These are phyloP conservation scores for Nebria salina DNA, from an alignment of 2,888 invertebrate species.

Conservation along the genomic window DNA sequence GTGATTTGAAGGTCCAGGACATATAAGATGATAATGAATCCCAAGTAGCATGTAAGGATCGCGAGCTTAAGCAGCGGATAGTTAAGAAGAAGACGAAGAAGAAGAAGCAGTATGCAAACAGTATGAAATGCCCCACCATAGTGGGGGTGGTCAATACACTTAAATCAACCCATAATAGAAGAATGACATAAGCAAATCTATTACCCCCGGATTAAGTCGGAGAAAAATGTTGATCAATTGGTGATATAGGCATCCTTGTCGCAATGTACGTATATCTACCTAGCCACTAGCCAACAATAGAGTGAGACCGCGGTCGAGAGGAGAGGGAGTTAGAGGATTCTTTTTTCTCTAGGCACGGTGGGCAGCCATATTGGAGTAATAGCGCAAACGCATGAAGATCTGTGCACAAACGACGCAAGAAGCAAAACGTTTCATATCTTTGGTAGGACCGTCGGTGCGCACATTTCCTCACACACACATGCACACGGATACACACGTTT, in stretches of 20 bases:
- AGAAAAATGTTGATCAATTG: not conserved
- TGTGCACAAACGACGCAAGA: not conserved
- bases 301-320: not conserved
- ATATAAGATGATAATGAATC: too few relatives aligned
- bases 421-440: constrained; percentile 1
- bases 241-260: not conserved
- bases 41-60: too few relatives aligned
- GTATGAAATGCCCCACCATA: too few relatives aligned
- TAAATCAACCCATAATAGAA: too few relatives aligned
- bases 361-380: not conserved
- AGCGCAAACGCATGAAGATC: not conserved
- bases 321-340: not conserved
- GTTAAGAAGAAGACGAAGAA: too few relatives aligned
- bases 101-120: too few relatives aligned
- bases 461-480: not conserved
- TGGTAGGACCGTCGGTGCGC: not conserved
- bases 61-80: too few relatives aligned
- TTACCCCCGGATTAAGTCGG: too few relatives aligned
- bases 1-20: too few relatives aligned
- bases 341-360: not conserved
- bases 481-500: not conserved
- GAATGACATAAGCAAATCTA: too few relatives aligned
- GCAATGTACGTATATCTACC: not conserved
- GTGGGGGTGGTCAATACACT: too few relatives aligned
- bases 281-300: constrained; percentile 1